These are phyloP conservation scores for Drosophila mojavensis DNA, from an alignment of 1,140 invertebrate genomes.

Conservation along the genomic window DNA sequence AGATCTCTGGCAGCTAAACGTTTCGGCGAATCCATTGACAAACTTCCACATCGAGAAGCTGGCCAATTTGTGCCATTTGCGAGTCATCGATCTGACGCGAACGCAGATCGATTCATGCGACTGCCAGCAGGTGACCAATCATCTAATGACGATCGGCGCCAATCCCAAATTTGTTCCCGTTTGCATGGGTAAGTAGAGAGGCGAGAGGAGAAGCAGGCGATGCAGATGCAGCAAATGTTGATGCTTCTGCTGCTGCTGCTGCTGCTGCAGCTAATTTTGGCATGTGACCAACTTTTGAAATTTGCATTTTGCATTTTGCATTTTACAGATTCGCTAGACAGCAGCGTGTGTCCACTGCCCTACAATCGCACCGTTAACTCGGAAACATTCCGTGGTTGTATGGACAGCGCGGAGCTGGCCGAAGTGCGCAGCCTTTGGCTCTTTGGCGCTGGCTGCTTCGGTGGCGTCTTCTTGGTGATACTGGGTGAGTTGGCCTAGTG, in stretches of 20 bases:
- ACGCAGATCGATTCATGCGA: constrained; percentile 62
- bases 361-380: constrained; percentile 77
- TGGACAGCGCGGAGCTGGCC: constrained; percentile 49
- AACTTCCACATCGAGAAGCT: constrained; percentile 61
- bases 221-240: constrained; percentile 39
- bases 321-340: constrained; percentile 66
- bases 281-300: constrained; percentile 43
- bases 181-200: constrained; percentile 70
- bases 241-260: constrained; percentile 24
- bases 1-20: constrained; percentile 82
- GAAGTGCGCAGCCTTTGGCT: constrained; percentile 60
- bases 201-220: background rate
- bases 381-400: constrained; percentile 62
- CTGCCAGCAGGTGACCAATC: constrained; percentile 74
- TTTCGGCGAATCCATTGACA: constrained; percentile 70
- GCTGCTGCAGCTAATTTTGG: constrained; percentile 66
- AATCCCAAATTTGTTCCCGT: constrained; percentile 70
- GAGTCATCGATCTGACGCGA: constrained; percentile 73
- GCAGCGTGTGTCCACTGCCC: constrained; percentile 68
- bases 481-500: constrained; percentile 38
- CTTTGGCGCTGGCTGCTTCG: constrained; percentile 62
- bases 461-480: constrained; percentile 57
- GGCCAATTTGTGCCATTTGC: constrained; percentile 75
- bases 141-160: constrained; percentile 64
- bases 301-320: background rate